These are phyloP conservation scores for Lerema accius DNA, from an alignment of 1,140 invertebrate species.

Conservation along the genomic window DNA sequence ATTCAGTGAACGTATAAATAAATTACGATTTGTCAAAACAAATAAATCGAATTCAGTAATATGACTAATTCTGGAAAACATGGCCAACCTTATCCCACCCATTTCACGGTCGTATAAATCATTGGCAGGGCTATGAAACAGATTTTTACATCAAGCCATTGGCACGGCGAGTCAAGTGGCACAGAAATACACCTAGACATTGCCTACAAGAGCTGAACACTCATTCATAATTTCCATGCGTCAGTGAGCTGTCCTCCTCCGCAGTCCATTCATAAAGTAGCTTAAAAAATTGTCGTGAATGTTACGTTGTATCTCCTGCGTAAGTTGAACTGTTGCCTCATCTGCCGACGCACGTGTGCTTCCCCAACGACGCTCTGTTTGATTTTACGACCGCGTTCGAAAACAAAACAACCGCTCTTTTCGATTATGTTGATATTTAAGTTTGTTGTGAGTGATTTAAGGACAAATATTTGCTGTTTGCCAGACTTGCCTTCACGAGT, in stretches of 20 bases:
- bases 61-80: conserved; percentile 3
- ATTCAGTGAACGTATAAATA: too few relatives aligned
- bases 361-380: background rate
- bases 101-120: conserved; percentile 58
- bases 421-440: conserved; percentile 14
- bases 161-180: conserved; percentile 67
- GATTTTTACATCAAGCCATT: conserved; percentile 66
- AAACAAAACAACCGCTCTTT: background rate
- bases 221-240: conserved; percentile 62
- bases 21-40: too few relatives aligned
- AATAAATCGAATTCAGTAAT: background rate
- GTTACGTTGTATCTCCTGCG: conserved; percentile 65
- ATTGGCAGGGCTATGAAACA: conserved; percentile 60
- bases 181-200: conserved; percentile 69
- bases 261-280: conserved; percentile 54
- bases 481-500: background rate
- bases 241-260: conserved; percentile 35
- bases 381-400: background rate
- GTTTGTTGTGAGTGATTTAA: conserved; percentile 23
- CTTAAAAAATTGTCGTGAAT: conserved; percentile 46
- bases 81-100: conserved; percentile 19
- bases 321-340: conserved; percentile 43
- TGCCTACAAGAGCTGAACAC: conserved; percentile 51
- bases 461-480: too few relatives aligned
- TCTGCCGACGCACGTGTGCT: background rate